A percentile compares a stretch with the other conserved stretches of the same genome.
These are phyloP conservation scores for Hydrotaea diabolus DNA, from an alignment of 2,888 invertebrate genomes.

Conservation along the genomic window DNA sequence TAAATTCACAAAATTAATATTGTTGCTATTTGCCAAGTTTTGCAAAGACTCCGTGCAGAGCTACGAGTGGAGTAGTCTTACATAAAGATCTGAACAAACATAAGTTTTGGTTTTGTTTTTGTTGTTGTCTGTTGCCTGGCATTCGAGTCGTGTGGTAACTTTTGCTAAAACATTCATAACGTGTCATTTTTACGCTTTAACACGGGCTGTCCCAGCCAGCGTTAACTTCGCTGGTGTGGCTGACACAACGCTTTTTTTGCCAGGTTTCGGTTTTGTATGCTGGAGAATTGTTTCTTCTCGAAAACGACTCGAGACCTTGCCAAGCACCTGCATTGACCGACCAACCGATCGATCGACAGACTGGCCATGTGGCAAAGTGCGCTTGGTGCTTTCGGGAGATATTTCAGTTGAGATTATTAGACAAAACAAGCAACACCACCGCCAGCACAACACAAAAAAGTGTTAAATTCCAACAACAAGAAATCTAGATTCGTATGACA, in stretches of 20 bases:
- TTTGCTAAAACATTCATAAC: conserved; percentile 66
- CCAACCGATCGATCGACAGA: too few species aligned
- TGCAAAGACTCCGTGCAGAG: background rate
- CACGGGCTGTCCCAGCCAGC: conserved; percentile 60
- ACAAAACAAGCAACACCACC: conserved; percentile 8
- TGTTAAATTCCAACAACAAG: conserved; percentile 56
- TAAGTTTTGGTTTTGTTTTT: background rate
- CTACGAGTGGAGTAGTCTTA: background rate
- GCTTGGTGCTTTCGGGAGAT: conserved; percentile 56
- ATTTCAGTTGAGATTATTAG: conserved; percentile 49
- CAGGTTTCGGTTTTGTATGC: background rate
- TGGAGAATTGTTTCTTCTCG: conserved; percentile 30
- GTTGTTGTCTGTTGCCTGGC: background rate
- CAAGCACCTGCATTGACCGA: conserved; percentile 63
- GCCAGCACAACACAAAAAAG: conserved; percentile 18
- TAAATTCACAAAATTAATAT: conserved; percentile 15
- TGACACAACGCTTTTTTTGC: background rate
- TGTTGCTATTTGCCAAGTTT: conserved; percentile 11
- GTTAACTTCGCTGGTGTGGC: conserved; percentile 26
- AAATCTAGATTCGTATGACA: conserved; percentile 58
- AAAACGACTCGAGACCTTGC: background rate
- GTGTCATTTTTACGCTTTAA: conserved; percentile 68
- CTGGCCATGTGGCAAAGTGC: conserved; percentile 40
- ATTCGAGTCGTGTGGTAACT: conserved; percentile 45
- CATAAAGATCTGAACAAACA: conserved; percentile 9